Evolutionary conservation across 35 echinoderm and acorn worm species (phyloP), one percentile per base, ranked within the genome.

Genomic region (Nesometra sesokonis): DNA sequence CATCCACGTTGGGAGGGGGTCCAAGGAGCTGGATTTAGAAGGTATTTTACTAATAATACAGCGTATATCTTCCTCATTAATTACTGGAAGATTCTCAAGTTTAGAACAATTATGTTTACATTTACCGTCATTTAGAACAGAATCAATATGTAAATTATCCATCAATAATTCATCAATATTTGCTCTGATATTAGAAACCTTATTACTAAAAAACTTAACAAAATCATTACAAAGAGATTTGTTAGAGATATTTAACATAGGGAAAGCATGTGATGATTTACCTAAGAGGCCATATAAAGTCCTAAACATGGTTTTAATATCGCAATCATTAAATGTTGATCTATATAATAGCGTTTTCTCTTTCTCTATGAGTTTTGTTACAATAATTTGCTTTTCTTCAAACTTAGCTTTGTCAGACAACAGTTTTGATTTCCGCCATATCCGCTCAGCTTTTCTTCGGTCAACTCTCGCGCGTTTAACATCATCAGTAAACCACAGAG

Each of bases 1-100:
- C 38, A 88, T n/a, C 86, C 81, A 89, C 3, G 91, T 93, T 15
- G 91, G 91, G 3, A 88, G 33, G 32, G 91, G 81, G 36, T 93
- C 83, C 29, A 93, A 36, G 31, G 27, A 17, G 85, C 86, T 85
- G 35, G 86, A 79, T 43, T 93, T 89, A 31, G 31, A 35, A 0
- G 80, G 80, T 39, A 76, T 34, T 2, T 84, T 82, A 23, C 0
- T 78, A 57, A 92, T 85, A 78, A 81, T 46, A 30, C 83, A 38
- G 30, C 35, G 40, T 29, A 84, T 82, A 76, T 84, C 88, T 0
- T 83, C 46, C 32, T 37, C 33, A 13, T 47, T 36, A 29, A 88
- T 57, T 82, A 33, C 9, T 17, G 52, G 52, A 27, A 67, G 23
- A 19, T 1, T 67, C 5, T 4, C 39, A 43, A 43, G 52, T 67